Percentiles rank a stretch among this genome's conserved stretches.
These are phyloP conservation scores for Lepidocyrtinus sp. DNA, from an alignment of 2,888 invertebrate genomes.

Conservation along the genomic window DNA sequence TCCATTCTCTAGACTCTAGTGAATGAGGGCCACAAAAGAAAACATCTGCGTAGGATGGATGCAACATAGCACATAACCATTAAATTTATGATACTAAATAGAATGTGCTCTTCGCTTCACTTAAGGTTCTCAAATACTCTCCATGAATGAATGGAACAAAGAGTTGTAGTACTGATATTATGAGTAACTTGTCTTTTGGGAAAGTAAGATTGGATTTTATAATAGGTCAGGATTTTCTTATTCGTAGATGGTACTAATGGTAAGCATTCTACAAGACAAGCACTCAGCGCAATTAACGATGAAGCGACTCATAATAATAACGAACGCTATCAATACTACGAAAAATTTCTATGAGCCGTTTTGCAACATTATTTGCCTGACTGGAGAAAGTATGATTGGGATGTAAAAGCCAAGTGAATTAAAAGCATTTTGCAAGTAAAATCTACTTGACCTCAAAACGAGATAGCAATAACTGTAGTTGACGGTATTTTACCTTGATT, in stretches of 20 bases:
- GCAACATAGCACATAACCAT: conserved; percentile 18
- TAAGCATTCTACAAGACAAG: too few species aligned
- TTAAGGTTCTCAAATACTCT: background rate
- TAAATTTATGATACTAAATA: background rate
- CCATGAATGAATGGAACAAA: background rate
- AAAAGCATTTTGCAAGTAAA: too few species aligned
- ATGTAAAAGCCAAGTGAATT: too few species aligned
- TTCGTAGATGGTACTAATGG: too few species aligned
- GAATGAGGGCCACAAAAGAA: background rate
- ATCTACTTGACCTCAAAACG: background rate
- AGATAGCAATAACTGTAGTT: background rate
- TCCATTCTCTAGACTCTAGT: background rate
- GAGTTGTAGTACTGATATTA: background rate
- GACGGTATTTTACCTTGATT: background rate
- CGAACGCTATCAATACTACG: too few species aligned
- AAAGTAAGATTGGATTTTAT: too few species aligned
- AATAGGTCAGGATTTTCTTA: too few species aligned
- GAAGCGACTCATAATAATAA: too few species aligned
- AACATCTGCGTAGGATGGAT: conserved; percentile 11
- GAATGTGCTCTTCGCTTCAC: background rate
- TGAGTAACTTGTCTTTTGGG: background rate
- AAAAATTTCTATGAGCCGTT: too few species aligned
- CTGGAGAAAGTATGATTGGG: too few species aligned
- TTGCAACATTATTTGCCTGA: too few species aligned
- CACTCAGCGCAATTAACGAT: too few species aligned